Base-by-base conservation (phyloP, 1,140 invertebrate genomes). In the Ips nitidus region DNA sequence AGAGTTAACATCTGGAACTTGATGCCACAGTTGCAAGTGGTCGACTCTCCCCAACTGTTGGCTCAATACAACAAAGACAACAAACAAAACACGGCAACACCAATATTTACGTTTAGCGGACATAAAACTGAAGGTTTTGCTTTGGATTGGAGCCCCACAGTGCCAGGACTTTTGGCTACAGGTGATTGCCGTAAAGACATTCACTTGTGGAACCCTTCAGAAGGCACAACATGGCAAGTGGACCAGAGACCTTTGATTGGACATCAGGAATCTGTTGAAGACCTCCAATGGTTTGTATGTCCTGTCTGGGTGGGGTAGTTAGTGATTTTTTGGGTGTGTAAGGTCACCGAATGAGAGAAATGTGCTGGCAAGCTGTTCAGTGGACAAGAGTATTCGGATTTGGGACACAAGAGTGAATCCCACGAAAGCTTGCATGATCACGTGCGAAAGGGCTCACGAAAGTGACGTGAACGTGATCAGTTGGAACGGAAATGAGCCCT, bases 381-480 rank as follows among this genome's bases (percentile, higher is more conserved):
- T 96, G 7, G 97, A 99, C 80, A 93, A 90, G 83, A 91, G 90
- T 72, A 92, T 95, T 70, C 88, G 92, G 79, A 93, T 95, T 75
- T 96, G 93, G 93, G 97, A 99, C 81, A 90, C 88, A 37, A 86
- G 97, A 81, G 90, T 88, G 37, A 84, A 88, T 53, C 92, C 94
- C 0, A 86, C 86, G 52, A 94, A 95, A 78, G 94, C 95, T 0
- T 97, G 94, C 77, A 98, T 98, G 90, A 78, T 98, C 41, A 93
- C 92, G n/a, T 88, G 89, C 56, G 83, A 87, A 66, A 87, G 94
- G 74, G 93, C 96, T 41, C 98, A 99, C 81, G 83, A 90, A 59
- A 89, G 87, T 71, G 98, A 99, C 84, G 88, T 99, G 0, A 99
- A 99, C 85, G 98, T 99, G 1, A 95, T 99, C 72, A 92, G 91